Percentiles rank a stretch among this genome's conserved stretches.
Evolutionary conservation across 2,113 vertebrate genomes (phyloP).

Genomic region (Chiloscyllium plagiosum): DNA sequence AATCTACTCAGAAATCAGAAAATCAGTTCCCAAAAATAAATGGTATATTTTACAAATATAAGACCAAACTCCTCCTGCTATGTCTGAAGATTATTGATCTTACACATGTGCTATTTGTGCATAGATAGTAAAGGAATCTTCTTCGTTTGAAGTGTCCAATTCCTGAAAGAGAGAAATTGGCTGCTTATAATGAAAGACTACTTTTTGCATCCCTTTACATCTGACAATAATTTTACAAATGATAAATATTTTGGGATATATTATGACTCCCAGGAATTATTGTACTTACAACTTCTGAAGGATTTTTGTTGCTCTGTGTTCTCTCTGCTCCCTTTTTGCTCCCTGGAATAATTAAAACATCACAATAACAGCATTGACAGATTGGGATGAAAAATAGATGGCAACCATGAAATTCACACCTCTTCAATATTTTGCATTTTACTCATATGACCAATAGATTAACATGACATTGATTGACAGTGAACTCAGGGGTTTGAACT

Average conservation of each 20-base stretch:
- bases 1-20: not conserved
- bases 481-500: not conserved
- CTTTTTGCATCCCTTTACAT: not conserved
- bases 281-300: not conserved
- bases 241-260: no score
- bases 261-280: not conserved
- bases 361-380: not conserved
- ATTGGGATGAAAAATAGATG: not conserved
- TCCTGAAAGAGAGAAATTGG: slow-evolving; percentile 3
- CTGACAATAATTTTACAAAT: not conserved
- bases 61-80: no score
- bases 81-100: not conserved
- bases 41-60: not conserved
- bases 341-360: not conserved
- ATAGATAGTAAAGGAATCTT: not conserved
- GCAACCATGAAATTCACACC: not conserved
- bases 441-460: not conserved
- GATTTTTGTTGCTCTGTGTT: not conserved
- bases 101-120: not conserved
- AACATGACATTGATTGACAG: not conserved
- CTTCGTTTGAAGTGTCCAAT: not conserved
- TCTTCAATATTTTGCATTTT: not conserved
- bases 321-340: no score
- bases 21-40: not conserved
- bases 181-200: not conserved